phyloP scores from a whole-genome alignment of 2,797 vertebrate species.

The Gymnocypris eckloni region DNA sequence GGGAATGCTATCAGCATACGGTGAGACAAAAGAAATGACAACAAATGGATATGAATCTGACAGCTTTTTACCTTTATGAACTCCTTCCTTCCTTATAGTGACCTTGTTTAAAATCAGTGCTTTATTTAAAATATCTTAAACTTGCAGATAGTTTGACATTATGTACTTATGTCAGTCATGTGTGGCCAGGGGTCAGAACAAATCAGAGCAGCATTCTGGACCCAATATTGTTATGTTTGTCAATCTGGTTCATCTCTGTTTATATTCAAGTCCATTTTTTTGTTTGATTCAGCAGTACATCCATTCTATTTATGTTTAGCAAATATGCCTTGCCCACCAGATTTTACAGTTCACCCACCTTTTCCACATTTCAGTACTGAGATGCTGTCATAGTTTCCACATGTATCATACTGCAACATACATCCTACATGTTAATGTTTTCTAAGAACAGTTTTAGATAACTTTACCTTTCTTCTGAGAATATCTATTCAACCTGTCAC shows the following conservation, averaged over 20 bases:
- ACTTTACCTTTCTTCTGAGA: constrained; percentile 35
- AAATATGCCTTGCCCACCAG: background rate
- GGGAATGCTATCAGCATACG: constrained; percentile 48
- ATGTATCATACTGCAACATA: background rate
- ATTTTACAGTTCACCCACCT: background rate
- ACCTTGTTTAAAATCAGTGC: background rate
- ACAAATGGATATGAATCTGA: background rate
- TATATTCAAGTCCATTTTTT: background rate
- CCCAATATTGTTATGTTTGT: background rate
- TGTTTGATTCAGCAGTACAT: background rate
- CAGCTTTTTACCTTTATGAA: background rate
- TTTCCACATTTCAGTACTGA: constrained; percentile 10
- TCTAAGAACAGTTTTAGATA: constrained; percentile 4
- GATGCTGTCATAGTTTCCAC: background rate
- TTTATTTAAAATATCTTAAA: constrained; percentile 5
- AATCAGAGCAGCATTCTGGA: background rate
- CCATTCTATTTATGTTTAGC: background rate
- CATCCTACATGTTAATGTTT: background rate
- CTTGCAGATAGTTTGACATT: background rate
- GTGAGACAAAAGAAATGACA: constrained; percentile 1
- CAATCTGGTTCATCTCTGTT: background rate
- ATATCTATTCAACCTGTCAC: constrained; percentile 16
- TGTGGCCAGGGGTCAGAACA: background rate
- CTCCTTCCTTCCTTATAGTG: background rate
- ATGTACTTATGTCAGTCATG: background rate